Evolutionary conservation across 2,113 vertebrate species (phyloP), one percentile per base, ranked within the genome.

Genomic region (Gasterosteus aculeatus): DNA sequence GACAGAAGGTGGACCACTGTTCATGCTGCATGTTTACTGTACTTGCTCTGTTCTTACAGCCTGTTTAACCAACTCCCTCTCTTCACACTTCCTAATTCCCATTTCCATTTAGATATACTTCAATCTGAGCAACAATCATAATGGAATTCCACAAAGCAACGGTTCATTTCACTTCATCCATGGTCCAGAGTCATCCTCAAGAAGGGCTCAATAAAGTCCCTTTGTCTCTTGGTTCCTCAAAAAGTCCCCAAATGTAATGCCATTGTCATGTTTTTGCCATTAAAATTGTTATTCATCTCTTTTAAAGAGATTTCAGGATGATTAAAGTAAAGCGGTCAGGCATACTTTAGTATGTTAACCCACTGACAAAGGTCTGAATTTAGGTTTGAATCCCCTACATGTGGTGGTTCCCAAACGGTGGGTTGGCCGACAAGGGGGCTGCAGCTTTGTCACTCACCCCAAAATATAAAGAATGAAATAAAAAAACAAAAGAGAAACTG

Each of bases 91-190:
- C 74, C 61, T 31, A 0, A 72, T 42, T 16, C 47, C 51, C 10
- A 51, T 65, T 84, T 80, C 82, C 19, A 2, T 64, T 71, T 35
- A 71, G 46, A 75, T 75, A 72, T 44, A 63, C 75, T 78, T 86
- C 57, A 66, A 29, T 58, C 63, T 61, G 54, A 59, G 51, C 29
- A 35, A 15, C 18, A 64, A n/a, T 51, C 47, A 51, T n/a, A 51
- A 51, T 19, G 47, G 47, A 18, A 51, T 7, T 19, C 47, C 47
- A 49, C 18, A 49, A 18, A 19, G 18, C 47, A 49, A 19, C 7
- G 16, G 16, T 2, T 19, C 1, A 8, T 49, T 16, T 44, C 12
- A 44, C 16, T 18, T 18, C 16, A 18, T 47, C 15, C 18, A 47
- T 47, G 46, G 16, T 26, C 51, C 51, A 0, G n/a, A 26, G 4